phyloP scores from a whole-genome alignment of 2,888 invertebrate species.

The Nomada flava region DNA sequence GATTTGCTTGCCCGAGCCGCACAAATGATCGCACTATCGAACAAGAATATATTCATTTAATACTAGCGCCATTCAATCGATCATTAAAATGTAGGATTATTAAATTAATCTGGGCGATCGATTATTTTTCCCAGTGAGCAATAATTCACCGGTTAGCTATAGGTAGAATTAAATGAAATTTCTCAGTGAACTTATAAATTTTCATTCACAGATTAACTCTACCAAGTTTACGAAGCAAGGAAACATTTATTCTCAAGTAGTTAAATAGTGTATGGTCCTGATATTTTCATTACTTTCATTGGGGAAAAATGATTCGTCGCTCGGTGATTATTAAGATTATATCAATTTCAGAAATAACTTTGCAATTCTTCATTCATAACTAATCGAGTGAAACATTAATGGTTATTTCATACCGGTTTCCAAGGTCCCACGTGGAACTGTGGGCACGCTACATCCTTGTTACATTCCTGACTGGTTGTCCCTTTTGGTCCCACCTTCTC shows the following conservation, averaged over 20 bases:
- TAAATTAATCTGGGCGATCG: background rate
- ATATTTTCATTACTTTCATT: no score
- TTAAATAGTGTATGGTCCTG: no score
- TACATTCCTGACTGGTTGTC: conserved; percentile 89
- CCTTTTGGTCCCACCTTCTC: conserved; percentile 89
- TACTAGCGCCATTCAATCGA: background rate
- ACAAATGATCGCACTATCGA: conserved; percentile 93
- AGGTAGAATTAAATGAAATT: background rate
- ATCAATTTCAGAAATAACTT: background rate
- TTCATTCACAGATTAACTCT: background rate
- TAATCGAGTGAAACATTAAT: background rate
- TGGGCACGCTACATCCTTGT: conserved; percentile 91
- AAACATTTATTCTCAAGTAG: no score
- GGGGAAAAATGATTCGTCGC: no score
- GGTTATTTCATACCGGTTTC: conserved; percentile 89
- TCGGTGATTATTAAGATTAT: background rate
- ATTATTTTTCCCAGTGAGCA: background rate
- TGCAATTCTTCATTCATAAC: background rate
- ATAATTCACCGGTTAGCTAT: no score
- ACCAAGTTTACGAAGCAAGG: no score
- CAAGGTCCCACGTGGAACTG: conserved; percentile 95
- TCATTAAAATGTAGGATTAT: background rate
- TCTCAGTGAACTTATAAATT: background rate
- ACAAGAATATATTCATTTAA: conserved; percentile 13
- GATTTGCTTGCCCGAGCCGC: conserved; percentile 94